phyloP scores from a whole-genome alignment of 2,888 invertebrate species.

The Cheilosia pagana region DNA sequence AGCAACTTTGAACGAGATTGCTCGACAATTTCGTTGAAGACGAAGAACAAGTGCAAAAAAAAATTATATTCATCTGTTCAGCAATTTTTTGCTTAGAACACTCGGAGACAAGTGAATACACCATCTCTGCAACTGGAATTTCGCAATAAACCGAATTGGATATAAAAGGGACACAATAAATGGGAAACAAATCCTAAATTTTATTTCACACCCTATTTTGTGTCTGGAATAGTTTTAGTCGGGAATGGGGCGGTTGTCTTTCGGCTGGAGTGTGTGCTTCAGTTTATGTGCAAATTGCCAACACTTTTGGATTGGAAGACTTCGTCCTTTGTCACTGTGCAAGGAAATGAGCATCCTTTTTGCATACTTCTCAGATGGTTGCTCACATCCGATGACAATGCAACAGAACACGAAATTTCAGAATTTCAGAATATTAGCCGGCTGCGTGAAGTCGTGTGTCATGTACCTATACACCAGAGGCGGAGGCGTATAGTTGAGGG shows the following conservation, averaged over 20 bases:
- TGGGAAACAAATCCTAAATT: slow-evolving; percentile 74
- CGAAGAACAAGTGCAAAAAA: not conserved
- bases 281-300: slow-evolving; percentile 69
- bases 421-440: slow-evolving; percentile 40
- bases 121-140: slow-evolving; percentile 57
- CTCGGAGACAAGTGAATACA: slow-evolving; percentile 57
- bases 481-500: not conserved
- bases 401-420: slow-evolving; percentile 35
- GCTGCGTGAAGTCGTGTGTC: not conserved
- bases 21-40: slow-evolving; percentile 52
- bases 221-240: slow-evolving; percentile 30
- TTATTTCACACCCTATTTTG: slow-evolving; percentile 68
- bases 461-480: not conserved
- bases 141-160: slow-evolving; percentile 74
- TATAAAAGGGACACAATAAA: slow-evolving; percentile 71
- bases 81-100: slow-evolving; percentile 50
- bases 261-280: slow-evolving; percentile 18
- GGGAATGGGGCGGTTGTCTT: not conserved
- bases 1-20: slow-evolving; percentile 54
- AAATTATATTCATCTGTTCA: slow-evolving; percentile 51
- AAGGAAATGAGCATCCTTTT: slow-evolving; percentile 47
- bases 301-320: slow-evolving; percentile 44
- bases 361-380: slow-evolving; percentile 30
- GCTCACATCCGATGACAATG: slow-evolving; percentile 40
- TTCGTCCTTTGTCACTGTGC: slow-evolving; percentile 37